Conservation (phyloP, 2,113 vertebrate species). For the Eptesicus fuscus region DNA sequence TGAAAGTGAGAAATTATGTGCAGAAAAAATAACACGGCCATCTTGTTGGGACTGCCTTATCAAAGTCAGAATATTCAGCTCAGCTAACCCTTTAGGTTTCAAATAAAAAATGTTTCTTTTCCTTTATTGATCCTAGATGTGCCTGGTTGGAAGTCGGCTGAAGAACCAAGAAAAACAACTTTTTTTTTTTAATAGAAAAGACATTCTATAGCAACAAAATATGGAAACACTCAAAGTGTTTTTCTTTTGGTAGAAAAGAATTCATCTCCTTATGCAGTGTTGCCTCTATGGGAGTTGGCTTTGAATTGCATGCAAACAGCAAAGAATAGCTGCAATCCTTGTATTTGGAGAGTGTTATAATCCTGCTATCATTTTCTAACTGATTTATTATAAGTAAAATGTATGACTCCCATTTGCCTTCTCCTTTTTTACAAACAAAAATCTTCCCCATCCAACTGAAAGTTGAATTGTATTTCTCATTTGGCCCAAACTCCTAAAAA, state of each 20-base stretch:
- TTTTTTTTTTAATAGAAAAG: background rate
- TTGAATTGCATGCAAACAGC: background rate
- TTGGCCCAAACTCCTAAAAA: background rate
- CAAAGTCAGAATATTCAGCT: conserved; percentile 14
- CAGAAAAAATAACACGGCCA: background rate
- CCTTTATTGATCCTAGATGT: background rate
- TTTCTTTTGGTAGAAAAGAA: conserved; percentile 39
- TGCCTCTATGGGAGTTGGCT: background rate
- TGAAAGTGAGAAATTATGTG: conserved; percentile 50
- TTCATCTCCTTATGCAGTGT: background rate
- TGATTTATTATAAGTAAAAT: conserved; percentile 8
- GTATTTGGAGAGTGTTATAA: background rate
- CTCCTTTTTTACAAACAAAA: background rate
- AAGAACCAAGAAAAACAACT: conserved; percentile 34
- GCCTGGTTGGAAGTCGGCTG: conserved; percentile 10
- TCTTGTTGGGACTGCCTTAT: background rate
- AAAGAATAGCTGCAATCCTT: background rate
- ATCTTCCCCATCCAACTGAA: background rate
- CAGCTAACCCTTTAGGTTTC: background rate
- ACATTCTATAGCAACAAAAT: conserved; percentile 38
- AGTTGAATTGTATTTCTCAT: conserved; percentile 18
- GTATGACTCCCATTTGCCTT: background rate
- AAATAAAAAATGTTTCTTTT: background rate
- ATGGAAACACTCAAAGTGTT: conserved; percentile 29
- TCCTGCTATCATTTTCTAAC: conserved; percentile 3